Percentiles rank a stretch among this genome's conserved stretches.
Evolutionary conservation across 2,113 vertebrate species (phyloP).

Genomic region (Psilopogon haemacephalus): DNA sequence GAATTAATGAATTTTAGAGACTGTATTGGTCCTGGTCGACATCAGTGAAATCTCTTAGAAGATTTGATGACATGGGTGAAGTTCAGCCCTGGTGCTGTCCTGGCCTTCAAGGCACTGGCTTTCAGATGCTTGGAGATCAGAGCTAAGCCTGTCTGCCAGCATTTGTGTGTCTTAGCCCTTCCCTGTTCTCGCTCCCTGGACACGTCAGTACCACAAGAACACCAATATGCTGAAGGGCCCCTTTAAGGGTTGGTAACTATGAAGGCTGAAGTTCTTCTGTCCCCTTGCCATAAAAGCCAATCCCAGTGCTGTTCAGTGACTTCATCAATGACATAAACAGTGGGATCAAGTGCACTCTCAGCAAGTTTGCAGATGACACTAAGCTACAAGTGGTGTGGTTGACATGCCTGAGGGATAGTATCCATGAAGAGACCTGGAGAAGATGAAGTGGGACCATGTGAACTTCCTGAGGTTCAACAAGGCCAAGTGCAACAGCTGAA

Average conservation of each 20-base stretch:
- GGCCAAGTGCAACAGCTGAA: not conserved
- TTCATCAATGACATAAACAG: no score
- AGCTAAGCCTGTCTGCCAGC: not conserved
- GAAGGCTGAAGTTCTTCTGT: not conserved
- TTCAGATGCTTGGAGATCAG: not conserved
- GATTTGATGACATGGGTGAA: rapidly evolving
- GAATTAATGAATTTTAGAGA: not conserved
- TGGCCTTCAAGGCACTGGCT: not conserved
- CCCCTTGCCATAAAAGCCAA: rapidly evolving
- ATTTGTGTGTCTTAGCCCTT: not conserved
- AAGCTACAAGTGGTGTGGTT: no score
- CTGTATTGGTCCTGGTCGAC: rapidly evolving
- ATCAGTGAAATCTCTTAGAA: not conserved
- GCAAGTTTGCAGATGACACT: no score
- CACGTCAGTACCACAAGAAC: not conserved
- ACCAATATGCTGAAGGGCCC: not conserved
- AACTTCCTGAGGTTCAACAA: no score
- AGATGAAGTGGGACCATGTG: no score
- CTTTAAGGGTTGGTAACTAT: not conserved
- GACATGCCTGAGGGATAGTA: no score
- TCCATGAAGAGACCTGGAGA: no score
- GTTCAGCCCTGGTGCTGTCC: not conserved
- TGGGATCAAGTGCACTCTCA: no score
- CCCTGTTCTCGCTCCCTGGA: not conserved
- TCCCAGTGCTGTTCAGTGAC: not conserved